A percentile compares a stretch with the other conserved stretches of the same genome.
Evolutionary conservation across 2,113 vertebrate species (phyloP).

Genomic region (Dipodomys spectabilis): DNA sequence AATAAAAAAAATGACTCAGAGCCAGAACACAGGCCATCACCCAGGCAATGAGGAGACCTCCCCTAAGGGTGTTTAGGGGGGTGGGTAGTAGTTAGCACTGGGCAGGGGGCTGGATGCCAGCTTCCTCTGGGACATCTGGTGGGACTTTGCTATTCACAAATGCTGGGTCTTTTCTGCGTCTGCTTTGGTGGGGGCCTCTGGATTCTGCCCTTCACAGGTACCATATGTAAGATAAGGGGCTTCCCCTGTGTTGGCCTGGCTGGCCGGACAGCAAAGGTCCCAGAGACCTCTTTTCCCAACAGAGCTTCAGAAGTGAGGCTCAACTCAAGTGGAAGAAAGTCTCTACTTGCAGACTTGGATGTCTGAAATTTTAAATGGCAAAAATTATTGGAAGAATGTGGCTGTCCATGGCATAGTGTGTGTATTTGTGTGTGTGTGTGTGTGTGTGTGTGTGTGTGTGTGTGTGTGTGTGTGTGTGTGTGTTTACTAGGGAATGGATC

Average conservation of each 20-base stretch:
- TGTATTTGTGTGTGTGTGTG: not conserved
- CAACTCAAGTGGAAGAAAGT: not conserved
- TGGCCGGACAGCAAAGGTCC: not conserved
- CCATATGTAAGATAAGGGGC: not conserved
- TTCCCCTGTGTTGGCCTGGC: too few species aligned
- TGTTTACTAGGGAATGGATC: too few species aligned
- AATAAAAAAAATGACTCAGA: not conserved
- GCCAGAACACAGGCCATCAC: not conserved
- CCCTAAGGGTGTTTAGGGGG: too few species aligned
- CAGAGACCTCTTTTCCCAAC: not conserved
- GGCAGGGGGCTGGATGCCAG: not conserved
- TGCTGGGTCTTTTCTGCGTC: not conserved
- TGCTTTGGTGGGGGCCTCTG: not conserved
- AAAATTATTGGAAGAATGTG: too few species aligned
- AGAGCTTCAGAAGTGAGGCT: not conserved
- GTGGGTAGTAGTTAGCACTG: not conserved
- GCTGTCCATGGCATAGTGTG: not conserved
- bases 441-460: not conserved
- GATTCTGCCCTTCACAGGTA: not conserved
- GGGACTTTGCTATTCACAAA: not conserved
- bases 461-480: accelerated
- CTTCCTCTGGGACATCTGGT: not conserved
- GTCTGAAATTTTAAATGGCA: not conserved
- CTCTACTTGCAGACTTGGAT: not conserved
- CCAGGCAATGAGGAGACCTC: not conserved